These are phyloP conservation scores for Lapara coniferarum DNA, from an alignment of 2,888 invertebrate species.

Conservation along the genomic window DNA sequence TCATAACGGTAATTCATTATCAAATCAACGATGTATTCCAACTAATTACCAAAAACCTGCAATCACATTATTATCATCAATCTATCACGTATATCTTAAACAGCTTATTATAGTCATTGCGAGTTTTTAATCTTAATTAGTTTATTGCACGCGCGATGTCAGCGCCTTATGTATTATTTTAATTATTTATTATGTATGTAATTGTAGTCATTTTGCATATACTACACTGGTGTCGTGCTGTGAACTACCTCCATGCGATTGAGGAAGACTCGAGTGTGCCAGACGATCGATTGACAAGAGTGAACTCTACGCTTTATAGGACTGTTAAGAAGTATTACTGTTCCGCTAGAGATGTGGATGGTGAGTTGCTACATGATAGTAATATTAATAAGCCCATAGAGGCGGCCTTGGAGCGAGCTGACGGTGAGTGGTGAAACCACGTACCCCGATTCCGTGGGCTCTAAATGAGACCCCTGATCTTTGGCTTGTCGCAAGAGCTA, in stretches of 20 bases:
- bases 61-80: constrained; percentile 24
- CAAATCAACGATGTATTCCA: not conserved
- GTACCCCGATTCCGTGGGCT: too few relatives aligned
- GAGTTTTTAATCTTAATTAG: constrained; percentile 16
- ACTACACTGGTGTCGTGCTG: not conserved
- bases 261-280: not conserved
- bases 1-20: too few relatives aligned
- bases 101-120: constrained; percentile 28
- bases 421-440: too few relatives aligned
- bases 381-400: too few relatives aligned
- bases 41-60: not conserved
- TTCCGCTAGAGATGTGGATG: constrained; percentile 34
- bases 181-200: constrained; percentile 24
- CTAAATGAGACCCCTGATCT: too few relatives aligned
- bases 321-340: constrained; percentile 56
- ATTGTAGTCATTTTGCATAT: not conserved
- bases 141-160: constrained; percentile 15
- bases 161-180: not conserved
- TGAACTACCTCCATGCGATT: not conserved
- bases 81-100: constrained; percentile 27
- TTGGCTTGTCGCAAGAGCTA: too few relatives aligned
- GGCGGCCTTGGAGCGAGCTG: too few relatives aligned
- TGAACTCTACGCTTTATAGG: constrained; percentile 45
- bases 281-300: constrained; percentile 25
- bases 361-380: constrained; percentile 37